Base-by-base conservation (phyloP, 2,888 invertebrate species). In the Mongoloraphidia duomilia region DNA sequence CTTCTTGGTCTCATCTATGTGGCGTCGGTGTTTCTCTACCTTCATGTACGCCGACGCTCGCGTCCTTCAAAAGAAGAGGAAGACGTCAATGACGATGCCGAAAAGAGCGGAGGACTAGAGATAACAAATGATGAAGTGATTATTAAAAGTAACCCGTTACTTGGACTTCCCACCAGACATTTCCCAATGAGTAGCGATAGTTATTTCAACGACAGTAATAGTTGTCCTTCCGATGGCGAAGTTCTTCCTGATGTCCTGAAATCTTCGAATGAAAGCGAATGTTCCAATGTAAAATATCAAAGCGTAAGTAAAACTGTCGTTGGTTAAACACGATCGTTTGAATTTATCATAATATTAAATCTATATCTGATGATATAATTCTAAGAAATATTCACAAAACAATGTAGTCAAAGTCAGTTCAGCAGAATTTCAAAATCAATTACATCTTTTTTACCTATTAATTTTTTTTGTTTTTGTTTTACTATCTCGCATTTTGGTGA, bases 1-100 rank as follows among this genome's bases (percentile, higher is more conserved):
- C 71, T 90, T n/a, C 71, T 91, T n/a, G 89, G 88, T 0, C 72
- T 90, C 35, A 84, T 90, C 57, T 91, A 91, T 65, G 84, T 90
- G 13, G 84, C 87, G 1, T 89, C 89, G 6, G 85, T 90, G 17
- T 83, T 88, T 52, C 73, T 90, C 11, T 91, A 88, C 62, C 65
- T 91, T 42, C 85, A 87, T 63, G 77, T 87, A 54, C 75, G 84
- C 58, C 84, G 79, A 65, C 72, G 79, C 39, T 26, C 26, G 26
- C 26, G 26, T 6, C 26, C 26, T 26, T 26, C 53, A 66, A 36
- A 60, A 63, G 40, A 63, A 66, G 54, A 54, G 64, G 36, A 70
- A 69, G 45, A 65, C 64, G 62, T 72, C 56, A 65, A 73, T 53
- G 62, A 72, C 63, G 67, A 74, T 66, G 63, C 67, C 59, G 56